Base-by-base conservation (phyloP, 2,888 invertebrate genomes). In the Timema cristinae region DNA sequence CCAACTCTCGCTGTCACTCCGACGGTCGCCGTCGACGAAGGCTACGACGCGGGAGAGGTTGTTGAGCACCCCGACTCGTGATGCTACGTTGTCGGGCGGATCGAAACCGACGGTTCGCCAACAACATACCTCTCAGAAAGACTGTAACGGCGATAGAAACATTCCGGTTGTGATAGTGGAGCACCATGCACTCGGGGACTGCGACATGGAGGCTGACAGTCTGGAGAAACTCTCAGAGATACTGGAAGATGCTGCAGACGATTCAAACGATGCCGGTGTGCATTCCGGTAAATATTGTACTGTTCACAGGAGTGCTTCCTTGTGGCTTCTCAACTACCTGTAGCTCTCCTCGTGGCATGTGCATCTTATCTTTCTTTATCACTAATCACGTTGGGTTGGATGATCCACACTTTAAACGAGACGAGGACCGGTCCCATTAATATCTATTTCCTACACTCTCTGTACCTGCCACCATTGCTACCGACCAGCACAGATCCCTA, bases 1-100 rank as follows among this genome's bases (percentile, higher is more conserved):
- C 16, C 73, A 73, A 52, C 67, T 73, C 8, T 73, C 73, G 6
- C 51, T 74, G 54, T 76, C 76, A 15, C 75, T 76, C 56, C 84
- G 76, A 15, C 66, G 71, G 61, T 54, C 69, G 16, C 70, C 70
- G 47, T 73, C 70, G 49, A 84, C 71, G 15, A 63, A 51, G 8
- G 52, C n/a, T 16, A 56, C 56, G 2, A 50, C 70, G 10, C 50
- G 52, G 32, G 32, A 32, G 32, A 32, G 32, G 32, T 32, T 32
- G 32, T 32, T 32, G 1, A 32, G 32, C 32, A 32, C 32, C 4
- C 32, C 32, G 32, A 4, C 32, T 32, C 32, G 32, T 32, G 32
- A 32, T 32, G 32, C 32, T 32, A 32, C 32, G 32, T 32, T 4
- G 32, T 32, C 32, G 32, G 32, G 32, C 32, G 32, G 32, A 32